Evolutionary conservation across 1,140 invertebrate genomes (phyloP).

Genomic region (Babylonia areolata): DNA sequence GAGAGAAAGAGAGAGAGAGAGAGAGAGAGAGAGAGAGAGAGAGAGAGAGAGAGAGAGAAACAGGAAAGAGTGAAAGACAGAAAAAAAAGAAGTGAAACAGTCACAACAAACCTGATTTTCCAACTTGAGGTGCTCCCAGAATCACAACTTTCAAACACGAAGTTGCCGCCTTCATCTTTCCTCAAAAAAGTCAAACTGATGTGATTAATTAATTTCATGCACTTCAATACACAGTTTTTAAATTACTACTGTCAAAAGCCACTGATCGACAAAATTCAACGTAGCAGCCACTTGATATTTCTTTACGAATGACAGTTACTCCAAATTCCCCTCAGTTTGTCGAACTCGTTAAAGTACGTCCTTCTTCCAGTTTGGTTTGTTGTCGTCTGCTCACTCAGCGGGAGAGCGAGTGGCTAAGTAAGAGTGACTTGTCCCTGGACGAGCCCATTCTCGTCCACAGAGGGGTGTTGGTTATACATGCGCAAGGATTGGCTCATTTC

Average conservation of each 20-base stretch:
- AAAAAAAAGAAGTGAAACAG: not conserved
- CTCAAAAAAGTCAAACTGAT: no score
- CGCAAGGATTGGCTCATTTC: not conserved
- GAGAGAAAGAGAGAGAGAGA: not conserved
- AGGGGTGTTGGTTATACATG: not conserved
- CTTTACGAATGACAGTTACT: no score
- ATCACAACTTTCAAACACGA: conserved; percentile 45
- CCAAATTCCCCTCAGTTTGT: no score
- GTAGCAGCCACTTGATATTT: no score
- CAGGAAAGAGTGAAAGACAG: not conserved
- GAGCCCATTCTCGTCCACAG: not conserved
- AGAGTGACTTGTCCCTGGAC: not conserved
- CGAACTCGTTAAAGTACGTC: no score
- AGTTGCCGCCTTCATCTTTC: conserved; percentile 22
- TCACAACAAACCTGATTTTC: conserved; percentile 54
- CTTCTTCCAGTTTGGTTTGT: no score
- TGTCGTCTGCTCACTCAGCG: conserved; percentile 17
- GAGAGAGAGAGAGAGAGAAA: not conserved
- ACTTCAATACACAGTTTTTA: no score
- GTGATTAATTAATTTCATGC: no score
- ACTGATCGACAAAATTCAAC: no score
- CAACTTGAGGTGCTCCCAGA: conserved; percentile 50
- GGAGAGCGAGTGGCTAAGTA: not conserved
- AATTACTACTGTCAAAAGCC: no score
- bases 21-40: not conserved